Base-by-base conservation (phyloP, 2,888 invertebrate species). In the Drosophila bunnanda region DNA sequence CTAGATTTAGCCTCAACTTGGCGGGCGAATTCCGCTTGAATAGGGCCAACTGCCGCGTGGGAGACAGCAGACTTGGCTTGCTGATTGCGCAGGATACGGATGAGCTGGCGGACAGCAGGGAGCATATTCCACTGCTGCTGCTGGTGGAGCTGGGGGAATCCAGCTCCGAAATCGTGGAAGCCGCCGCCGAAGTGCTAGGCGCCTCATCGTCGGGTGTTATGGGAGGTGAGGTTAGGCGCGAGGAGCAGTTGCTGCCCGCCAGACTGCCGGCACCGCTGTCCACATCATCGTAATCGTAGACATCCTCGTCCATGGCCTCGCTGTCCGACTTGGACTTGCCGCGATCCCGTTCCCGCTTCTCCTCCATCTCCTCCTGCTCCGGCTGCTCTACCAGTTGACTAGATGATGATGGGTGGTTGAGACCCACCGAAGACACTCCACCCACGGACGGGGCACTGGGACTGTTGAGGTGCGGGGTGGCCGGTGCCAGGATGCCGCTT, bases 21-120 rank as follows among this genome's bases (percentile, higher is more conserved):
- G 86, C 90, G 32, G 91, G 90, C 60, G 90, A 91, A 53, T 85
- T 91, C 44, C 90, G 91, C 78, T 90, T 90, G 44, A 89, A 91
- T 1, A 86, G 69, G 32, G 77, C 79, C 44, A 86, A 65, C 15
- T 83, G 90, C 3, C 89, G 70, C n/a, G 79, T 85, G 17, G 87
- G 81, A 39, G 79, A 80, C 50, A 80, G 65, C 52, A 89, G 58
- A 52, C 58, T 75, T 62, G 64, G 65, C 65, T 59, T 59, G 59
- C 59, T 59, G 20, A 41, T 56, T 41, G 61, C 58, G 56, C 57
- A 54, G 75, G 56, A 61, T 44, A 44, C 65, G 36, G 70, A 28
- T 25, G 60, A 20, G 58, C 17, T 39, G 53, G 17, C 44, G 60
- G 67, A 17, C 77, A 72, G 41, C 30, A 55, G 32, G 70, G 76